Conservation (phyloP, 2,797 vertebrate species). For the Ceyx erithaca region DNA sequence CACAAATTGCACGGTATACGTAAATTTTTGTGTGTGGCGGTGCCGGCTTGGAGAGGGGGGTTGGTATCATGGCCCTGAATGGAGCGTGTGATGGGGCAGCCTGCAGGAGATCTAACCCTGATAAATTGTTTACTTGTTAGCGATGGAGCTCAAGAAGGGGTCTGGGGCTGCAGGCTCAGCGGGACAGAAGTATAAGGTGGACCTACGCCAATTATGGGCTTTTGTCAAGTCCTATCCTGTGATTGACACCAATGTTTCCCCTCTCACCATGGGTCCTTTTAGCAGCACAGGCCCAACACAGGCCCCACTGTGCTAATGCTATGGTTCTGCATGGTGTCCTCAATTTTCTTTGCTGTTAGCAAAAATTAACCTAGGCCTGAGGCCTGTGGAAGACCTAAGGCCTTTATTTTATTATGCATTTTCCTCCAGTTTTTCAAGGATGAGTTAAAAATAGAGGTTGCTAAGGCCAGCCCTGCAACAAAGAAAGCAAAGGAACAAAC, state of each 20-base stretch:
- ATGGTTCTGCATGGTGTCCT: conserved; percentile 82
- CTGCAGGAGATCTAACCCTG: conserved; percentile 85
- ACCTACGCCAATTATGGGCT: conserved; percentile 88
- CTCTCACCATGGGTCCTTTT: conserved; percentile 88
- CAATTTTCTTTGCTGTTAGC: conserved; percentile 82
- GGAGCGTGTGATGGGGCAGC: conserved; percentile 81
- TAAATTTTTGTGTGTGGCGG: conserved; percentile 85
- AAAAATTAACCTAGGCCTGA: conserved; percentile 81
- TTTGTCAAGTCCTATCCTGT: conserved; percentile 80
- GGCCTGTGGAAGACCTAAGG: conserved; percentile 76
- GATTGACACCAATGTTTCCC: conserved; percentile 90
- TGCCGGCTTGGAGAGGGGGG: conserved; percentile 64
- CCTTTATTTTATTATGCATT: conserved; percentile 79
- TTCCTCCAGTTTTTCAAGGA: conserved; percentile 78
- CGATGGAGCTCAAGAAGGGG: conserved; percentile 79
- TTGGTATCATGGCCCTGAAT: conserved; percentile 80
- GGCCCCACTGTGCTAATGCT: conserved; percentile 85
- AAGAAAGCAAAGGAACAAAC: conserved; percentile 83
- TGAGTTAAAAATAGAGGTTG: conserved; percentile 83
- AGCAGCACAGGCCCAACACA: conserved; percentile 83
- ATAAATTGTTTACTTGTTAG: conserved; percentile 89
- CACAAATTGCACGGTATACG: conserved; percentile 86
- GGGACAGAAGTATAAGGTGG: conserved; percentile 87
- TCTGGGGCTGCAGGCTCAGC: conserved; percentile 79
- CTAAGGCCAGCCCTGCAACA: conserved; percentile 80